phyloP scores from a whole-genome alignment of 1,140 invertebrate species.

The Mya arenaria region DNA sequence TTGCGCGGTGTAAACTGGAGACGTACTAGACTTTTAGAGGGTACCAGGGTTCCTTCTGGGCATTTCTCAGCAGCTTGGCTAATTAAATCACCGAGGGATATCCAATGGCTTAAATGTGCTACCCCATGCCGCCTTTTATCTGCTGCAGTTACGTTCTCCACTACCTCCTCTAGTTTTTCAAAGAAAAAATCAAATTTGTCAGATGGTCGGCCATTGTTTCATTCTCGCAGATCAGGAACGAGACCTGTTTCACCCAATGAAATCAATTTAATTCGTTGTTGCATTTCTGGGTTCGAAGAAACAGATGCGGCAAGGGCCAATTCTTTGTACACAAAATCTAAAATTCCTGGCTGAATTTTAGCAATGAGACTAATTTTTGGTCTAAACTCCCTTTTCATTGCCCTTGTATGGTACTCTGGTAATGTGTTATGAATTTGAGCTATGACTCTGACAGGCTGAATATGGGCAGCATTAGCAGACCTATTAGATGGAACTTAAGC shows the following conservation, averaged over 20 bases:
- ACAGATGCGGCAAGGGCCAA: conserved; percentile 47
- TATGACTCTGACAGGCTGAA: neutral
- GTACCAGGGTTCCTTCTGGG: conserved; percentile 15
- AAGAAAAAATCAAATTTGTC: conserved; percentile 27
- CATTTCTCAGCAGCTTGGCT: neutral
- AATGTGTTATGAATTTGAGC: neutral
- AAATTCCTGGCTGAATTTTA: conserved; percentile 20
- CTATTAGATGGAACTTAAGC: conserved; percentile 1
- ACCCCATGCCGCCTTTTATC: conserved; percentile 21
- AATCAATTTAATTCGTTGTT: conserved; percentile 47
- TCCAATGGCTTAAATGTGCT: conserved; percentile 1
- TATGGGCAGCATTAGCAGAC: neutral
- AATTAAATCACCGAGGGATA: conserved; percentile 5
- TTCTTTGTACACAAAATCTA: conserved; percentile 53
- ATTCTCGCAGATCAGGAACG: conserved; percentile 40
- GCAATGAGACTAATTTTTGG: conserved; percentile 17
- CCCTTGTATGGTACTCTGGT: conserved; percentile 54
- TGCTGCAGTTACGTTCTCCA: conserved; percentile 11
- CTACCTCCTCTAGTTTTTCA: neutral
- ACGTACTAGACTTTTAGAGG: conserved; percentile 10
- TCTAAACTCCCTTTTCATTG: conserved; percentile 20
- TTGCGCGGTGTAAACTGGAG: neutral
- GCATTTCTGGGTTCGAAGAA: conserved; percentile 30
- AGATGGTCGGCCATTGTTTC: conserved; percentile 5
- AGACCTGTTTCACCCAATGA: conserved; percentile 50